A percentile compares a stretch with the other conserved stretches of the same genome.
phyloP scores from a whole-genome alignment of 2,113 vertebrate species.

The Cyanistes caeruleus region DNA sequence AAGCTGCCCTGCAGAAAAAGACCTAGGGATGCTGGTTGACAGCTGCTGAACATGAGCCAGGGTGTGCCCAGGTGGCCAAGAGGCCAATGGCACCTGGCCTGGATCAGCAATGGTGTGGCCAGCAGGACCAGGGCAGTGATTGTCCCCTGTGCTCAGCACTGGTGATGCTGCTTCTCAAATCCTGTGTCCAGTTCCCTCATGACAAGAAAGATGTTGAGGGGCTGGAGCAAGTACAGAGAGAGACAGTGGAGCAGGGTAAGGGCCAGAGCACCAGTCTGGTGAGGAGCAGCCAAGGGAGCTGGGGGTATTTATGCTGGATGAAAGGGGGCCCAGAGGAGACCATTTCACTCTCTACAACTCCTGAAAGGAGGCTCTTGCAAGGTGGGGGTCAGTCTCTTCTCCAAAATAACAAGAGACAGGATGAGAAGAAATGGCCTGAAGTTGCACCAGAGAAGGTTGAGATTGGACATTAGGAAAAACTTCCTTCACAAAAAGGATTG shows the following conservation, averaged over 20 bases:
- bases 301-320: neutral
- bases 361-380: neutral
- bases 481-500: neutral
- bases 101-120: neutral
- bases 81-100: neutral
- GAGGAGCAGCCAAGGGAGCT: neutral
- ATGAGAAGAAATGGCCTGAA: neutral
- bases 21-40: neutral
- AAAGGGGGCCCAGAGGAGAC: neutral
- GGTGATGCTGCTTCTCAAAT: fast-evolving
- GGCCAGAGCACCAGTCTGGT: neutral
- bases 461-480: neutral
- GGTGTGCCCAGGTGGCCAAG: neutral
- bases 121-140: neutral
- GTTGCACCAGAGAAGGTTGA: neutral
- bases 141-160: fast-evolving
- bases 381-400: neutral
- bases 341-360: neutral
- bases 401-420: neutral
- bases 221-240: neutral
- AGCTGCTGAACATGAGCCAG: neutral
- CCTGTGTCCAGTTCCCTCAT: neutral
- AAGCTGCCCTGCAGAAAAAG: neutral
- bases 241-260: neutral
- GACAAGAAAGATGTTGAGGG: neutral